These are phyloP conservation scores for Aldabrachelys gigantea DNA, from an alignment of 2,113 vertebrate genomes.

Conservation along the genomic window DNA sequence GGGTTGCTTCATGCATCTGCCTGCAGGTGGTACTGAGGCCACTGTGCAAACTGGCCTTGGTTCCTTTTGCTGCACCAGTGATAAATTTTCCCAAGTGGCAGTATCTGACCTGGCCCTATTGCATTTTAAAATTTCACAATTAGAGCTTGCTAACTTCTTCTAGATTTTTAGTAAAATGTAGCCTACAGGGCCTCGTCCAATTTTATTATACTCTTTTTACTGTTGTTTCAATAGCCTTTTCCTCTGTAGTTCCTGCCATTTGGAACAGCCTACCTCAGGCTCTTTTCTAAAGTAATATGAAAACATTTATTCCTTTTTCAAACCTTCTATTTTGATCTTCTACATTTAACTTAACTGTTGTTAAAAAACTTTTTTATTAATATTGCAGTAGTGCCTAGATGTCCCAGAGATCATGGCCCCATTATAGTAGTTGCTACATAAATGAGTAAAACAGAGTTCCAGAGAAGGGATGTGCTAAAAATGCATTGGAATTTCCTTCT, in stretches of 20 bases:
- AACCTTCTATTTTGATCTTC: not conserved
- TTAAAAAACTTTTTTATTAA: not conserved
- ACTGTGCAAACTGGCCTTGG: not conserved
- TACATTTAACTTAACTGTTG: not conserved
- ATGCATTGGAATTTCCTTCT: not conserved
- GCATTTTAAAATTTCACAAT: not conserved
- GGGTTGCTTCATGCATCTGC: not conserved
- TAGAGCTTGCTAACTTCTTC: not conserved
- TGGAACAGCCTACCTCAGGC: not conserved
- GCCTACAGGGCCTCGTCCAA: not conserved
- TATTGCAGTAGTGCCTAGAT: not conserved
- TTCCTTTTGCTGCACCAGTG: not conserved
- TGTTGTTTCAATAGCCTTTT: not conserved
- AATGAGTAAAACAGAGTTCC: not conserved
- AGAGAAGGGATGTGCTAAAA: accelerated
- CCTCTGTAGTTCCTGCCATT: not conserved
- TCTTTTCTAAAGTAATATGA: not conserved
- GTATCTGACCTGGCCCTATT: not conserved
- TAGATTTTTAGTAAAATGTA: constrained; percentile 6
- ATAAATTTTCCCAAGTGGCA: not conserved
- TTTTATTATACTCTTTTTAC: not conserved
- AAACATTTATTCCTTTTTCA: not conserved
- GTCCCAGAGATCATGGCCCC: not conserved
- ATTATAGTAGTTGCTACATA: not conserved
- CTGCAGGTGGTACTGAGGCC: not conserved